These are phyloP conservation scores for Metallyticus violacea DNA, from an alignment of 2,888 invertebrate species.

Conservation along the genomic window DNA sequence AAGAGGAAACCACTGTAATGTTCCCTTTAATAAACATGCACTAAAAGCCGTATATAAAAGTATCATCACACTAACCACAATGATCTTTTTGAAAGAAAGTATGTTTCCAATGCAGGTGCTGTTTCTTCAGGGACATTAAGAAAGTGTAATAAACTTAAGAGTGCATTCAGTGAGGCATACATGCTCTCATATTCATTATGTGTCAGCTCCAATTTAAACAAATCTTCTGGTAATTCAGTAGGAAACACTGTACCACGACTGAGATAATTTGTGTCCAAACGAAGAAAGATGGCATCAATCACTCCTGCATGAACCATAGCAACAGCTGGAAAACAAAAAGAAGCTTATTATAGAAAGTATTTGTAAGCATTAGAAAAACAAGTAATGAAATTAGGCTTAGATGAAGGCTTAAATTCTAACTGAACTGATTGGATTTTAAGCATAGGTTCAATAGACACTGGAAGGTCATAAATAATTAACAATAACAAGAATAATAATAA, in stretches of 20 bases:
- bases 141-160: not conserved
- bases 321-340: not conserved
- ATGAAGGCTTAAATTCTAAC: no score
- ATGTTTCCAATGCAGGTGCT: not conserved
- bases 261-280: not conserved
- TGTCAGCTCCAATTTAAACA: not conserved
- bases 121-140: not conserved
- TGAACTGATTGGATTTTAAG: no score
- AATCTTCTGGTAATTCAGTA: not conserved
- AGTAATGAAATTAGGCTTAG: no score
- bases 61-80: not conserved
- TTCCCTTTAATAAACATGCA: not conserved
- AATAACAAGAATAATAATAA: no score
- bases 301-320: not conserved
- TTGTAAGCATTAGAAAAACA: no score
- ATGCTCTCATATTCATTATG: not conserved
- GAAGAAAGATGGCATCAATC: not conserved
- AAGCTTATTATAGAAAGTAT: no score
- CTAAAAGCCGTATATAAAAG: not conserved
- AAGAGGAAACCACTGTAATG: no score
- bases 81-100: not conserved
- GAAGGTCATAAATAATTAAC: no score
- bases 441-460: no score
- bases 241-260: not conserved
- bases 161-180: not conserved